These are phyloP conservation scores for Ptiloglossa arizonensis DNA, from an alignment of 1,140 invertebrate species.

Conservation along the genomic window DNA sequence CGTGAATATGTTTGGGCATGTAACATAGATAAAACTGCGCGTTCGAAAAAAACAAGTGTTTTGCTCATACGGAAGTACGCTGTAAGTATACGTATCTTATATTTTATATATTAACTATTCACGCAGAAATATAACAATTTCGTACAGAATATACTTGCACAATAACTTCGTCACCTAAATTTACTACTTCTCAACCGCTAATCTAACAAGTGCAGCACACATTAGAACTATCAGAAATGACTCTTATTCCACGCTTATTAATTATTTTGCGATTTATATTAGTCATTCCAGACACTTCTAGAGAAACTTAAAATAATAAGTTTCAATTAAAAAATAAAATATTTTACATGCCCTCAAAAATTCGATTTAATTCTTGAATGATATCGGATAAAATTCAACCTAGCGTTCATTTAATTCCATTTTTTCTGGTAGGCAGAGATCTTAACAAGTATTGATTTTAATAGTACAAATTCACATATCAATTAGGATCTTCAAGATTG, in stretches of 20 bases:
- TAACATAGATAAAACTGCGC: conserved; percentile 36
- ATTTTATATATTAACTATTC: conserved; percentile 48
- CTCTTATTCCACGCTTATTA: background rate
- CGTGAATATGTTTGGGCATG: conserved; percentile 52
- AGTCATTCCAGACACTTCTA: conserved; percentile 20
- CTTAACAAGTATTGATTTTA: background rate
- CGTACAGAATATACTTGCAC: conserved; percentile 53
- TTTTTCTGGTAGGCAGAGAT: conserved; percentile 1
- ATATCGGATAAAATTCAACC: background rate
- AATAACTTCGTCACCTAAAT: conserved; percentile 51
- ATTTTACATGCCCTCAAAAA: background rate
- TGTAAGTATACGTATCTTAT: conserved; percentile 51
- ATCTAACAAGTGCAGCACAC: conserved; percentile 48
- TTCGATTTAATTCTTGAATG: conserved; percentile 24
- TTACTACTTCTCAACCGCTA: conserved; percentile 39
- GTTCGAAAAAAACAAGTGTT: conserved; percentile 26
- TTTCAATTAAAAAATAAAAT: background rate
- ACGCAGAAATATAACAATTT: conserved; percentile 49
- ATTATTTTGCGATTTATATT: too few relatives aligned
- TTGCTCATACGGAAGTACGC: conserved; percentile 18
- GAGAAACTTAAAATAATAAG: conserved; percentile 11
- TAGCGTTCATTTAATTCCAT: background rate
- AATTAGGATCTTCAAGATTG: background rate
- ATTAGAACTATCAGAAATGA: conserved; percentile 36
- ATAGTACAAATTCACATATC: background rate